phyloP scores from a whole-genome alignment of 2,797 vertebrate species.

The Fistularia tabacaria region DNA sequence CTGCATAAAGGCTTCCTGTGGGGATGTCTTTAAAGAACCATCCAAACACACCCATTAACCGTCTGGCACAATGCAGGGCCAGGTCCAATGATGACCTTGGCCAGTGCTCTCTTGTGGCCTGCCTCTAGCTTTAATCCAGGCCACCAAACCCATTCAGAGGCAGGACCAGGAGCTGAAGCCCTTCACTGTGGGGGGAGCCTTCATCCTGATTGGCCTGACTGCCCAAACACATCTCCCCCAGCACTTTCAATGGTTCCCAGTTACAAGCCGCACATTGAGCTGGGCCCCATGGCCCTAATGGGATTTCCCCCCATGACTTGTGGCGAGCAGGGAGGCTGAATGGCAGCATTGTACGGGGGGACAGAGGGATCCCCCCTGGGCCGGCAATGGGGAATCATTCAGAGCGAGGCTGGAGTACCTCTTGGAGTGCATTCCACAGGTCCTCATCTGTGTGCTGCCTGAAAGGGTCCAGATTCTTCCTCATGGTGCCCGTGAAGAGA shows the following conservation, averaged over 20 bases:
- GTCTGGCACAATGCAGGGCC: constrained; percentile 70
- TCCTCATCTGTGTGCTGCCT: constrained; percentile 89
- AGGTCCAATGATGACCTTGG: constrained; percentile 75
- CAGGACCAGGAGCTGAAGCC: constrained; percentile 74
- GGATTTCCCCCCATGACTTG: constrained; percentile 80
- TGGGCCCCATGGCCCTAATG: constrained; percentile 79
- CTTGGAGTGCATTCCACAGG: constrained; percentile 90
- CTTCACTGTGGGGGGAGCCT: constrained; percentile 74
- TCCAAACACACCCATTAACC: constrained; percentile 78
- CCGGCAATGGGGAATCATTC: constrained; percentile 72
- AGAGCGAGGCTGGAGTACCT: constrained; percentile 83
- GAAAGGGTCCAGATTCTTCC: constrained; percentile 96
- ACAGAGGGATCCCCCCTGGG: constrained; percentile 74
- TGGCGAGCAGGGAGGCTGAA: constrained; percentile 78
- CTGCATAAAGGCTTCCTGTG: constrained; percentile 67
- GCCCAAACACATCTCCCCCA: constrained; percentile 76
- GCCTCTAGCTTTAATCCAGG: constrained; percentile 76
- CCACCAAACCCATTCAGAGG: constrained; percentile 76
- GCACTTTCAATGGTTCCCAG: constrained; percentile 77
- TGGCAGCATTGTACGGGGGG: constrained; percentile 75
- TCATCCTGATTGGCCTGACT: constrained; percentile 74
- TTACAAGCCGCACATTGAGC: constrained; percentile 77
- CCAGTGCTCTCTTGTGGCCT: constrained; percentile 75
- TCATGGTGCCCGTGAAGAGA: constrained; percentile 92
- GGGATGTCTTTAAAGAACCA: constrained; percentile 75